phyloP scores from a whole-genome alignment of 1,140 invertebrate genomes.

The Habropoda laboriosa region DNA sequence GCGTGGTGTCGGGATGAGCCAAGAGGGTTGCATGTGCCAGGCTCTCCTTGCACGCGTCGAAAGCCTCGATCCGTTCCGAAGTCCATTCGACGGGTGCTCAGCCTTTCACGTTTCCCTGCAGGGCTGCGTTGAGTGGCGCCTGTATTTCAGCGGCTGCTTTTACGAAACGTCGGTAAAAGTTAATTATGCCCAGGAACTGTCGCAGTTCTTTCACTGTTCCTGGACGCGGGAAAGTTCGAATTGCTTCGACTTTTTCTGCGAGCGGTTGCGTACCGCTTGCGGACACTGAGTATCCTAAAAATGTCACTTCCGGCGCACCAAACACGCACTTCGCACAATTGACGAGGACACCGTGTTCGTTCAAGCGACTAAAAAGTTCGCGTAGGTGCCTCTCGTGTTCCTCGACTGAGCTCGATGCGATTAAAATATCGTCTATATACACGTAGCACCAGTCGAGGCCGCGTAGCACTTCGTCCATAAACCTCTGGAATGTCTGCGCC shows the following conservation, averaged over 20 bases:
- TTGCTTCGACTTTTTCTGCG: not conserved
- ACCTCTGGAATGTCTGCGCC: not conserved
- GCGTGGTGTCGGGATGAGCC: not conserved
- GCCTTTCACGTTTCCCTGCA: not conserved
- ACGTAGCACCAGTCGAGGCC: slow-evolving; percentile 4
- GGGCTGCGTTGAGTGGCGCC: not conserved
- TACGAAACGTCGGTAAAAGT: slow-evolving; percentile 12
- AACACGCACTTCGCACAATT: slow-evolving; percentile 2
- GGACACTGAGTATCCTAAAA: not conserved
- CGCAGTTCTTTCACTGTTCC: not conserved
- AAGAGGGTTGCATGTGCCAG: not conserved
- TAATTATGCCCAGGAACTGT: slow-evolving; percentile 26
- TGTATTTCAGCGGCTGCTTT: not conserved
- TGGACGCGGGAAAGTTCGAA: not conserved
- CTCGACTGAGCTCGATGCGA: not conserved
- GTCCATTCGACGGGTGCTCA: not conserved
- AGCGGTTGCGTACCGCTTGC: not conserved
- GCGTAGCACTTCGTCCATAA: not conserved
- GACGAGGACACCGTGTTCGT: not conserved
- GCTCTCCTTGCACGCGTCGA: not conserved
- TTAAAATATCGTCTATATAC: slow-evolving; percentile 1
- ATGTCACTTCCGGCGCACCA: not conserved
- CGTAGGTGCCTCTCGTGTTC: slow-evolving; percentile 10
- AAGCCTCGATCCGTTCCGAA: not conserved
- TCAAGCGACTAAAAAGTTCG: not conserved